A percentile compares a stretch with the other conserved stretches of the same genome.
Evolutionary conservation across 2,113 vertebrate species (phyloP).

Genomic region (Erpornis zantholeuca): DNA sequence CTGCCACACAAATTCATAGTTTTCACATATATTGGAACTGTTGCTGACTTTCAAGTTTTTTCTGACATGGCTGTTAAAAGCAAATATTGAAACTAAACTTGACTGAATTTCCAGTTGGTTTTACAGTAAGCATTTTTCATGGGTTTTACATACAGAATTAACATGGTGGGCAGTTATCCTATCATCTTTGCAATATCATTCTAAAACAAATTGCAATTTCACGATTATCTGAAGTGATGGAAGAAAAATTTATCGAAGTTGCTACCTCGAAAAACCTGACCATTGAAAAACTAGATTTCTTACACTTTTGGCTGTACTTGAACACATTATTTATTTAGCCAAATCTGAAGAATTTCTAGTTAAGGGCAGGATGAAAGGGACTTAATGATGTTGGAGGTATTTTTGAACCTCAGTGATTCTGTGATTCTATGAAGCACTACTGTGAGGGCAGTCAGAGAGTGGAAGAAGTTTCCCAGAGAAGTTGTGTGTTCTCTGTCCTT

Average conservation of each 20-base stretch:
- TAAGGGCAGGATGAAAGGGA: not conserved
- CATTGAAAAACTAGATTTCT: not conserved
- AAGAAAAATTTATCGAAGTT: not conserved
- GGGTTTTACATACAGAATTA: not conserved
- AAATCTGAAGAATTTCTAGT: not conserved
- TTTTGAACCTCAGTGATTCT: not conserved
- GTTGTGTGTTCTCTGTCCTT: not conserved
- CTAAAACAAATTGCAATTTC: not conserved
- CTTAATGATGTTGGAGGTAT: not conserved
- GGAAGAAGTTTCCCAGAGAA: not conserved
- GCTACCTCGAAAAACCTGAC: accelerated
- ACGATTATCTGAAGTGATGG: not conserved
- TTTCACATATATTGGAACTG: not conserved
- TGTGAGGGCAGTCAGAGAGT: no score
- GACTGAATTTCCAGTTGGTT: not conserved
- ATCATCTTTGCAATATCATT: not conserved
- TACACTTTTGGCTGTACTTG: not conserved
- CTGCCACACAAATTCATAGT: not conserved
- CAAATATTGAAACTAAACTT: not conserved
- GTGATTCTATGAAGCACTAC: not conserved
- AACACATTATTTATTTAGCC: not conserved
- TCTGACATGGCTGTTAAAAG: not conserved
- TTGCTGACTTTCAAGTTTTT: not conserved
- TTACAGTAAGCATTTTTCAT: not conserved
- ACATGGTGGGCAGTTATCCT: no score